Base-by-base conservation (phyloP, 2,113 vertebrate genomes). In the Alaudala cheleensis region DNA sequence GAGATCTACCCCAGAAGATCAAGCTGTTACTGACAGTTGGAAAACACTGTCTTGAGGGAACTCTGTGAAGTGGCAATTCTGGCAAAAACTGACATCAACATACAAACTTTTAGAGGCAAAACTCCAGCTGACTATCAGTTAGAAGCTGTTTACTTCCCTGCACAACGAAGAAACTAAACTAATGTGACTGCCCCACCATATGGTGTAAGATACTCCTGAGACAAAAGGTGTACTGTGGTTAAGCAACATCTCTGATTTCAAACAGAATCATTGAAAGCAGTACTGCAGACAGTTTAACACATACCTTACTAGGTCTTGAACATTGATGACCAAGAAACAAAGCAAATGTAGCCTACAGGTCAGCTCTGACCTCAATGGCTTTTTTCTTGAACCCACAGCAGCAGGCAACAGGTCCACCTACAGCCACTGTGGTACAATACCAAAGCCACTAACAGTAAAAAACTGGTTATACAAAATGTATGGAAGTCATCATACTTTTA, bases 31-130 rank as follows among this genome's bases (percentile, higher is more conserved):
- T 78, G 80, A 73, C 82, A 93, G 69, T 2, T 82, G 60, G 56
- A 93, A 94, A 90, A 83, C 8, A 47, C 9, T 73, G 81, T 78
- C 95, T 86, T 86, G 67, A 4, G 40, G 79, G 67, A 95, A 81
- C 40, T 73, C 47, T 47, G 18, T 25, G 53, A 21, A 88, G 60
- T 26, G n/a, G 86, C 76, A 97, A 92, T 58, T 90, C 54, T 85
- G 90, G 91, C 61, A 96, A 88, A 92, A 95, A 94, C 91, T 45
- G 56, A 78, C 82, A 95, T 69, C 92, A 84, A 86, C n/a, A 29
- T 49, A 86, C 76, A 94, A 95, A 90, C 60, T 76, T 95, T 90
- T 54, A 88, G 76, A 92, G 82, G 86, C 51, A 96, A 71, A 80
- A 79, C 53, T 94, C 90, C 85, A 90, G 31, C 69, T 91, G 74